Evolutionary conservation across 35 echinoderm and acorn worm species (phyloP), one percentile per base, ranked within the genome.

Genomic region (Amphiura filiformis): DNA sequence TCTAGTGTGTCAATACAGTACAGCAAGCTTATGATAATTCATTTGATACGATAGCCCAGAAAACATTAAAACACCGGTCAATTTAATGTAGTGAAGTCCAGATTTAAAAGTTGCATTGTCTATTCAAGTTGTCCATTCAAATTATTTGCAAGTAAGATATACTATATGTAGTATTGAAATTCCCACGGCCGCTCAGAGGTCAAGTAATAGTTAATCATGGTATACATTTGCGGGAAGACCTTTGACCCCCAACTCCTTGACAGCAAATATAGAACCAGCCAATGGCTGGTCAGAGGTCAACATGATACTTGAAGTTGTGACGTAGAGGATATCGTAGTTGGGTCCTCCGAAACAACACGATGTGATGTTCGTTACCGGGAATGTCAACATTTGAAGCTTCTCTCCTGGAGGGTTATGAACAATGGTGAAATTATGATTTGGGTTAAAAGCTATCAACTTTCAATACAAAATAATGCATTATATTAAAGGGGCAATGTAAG

Each of bases 221-320:
- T 70, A 70, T 2, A 70, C 3, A 4, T 70, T 30, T 13, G 61
- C 61, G 35, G 82, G 47, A 35, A 84, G 64, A 23, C 95, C 95
- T 87, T 86, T 94, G n/a, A 97, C 92, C 56, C 95, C 95, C 42
- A 97, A 80, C 36, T 89, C 92, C 14, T 82, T 97, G 84, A 97
- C 91, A 37, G 76, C 87, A 49, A 97, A 97, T 13, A 97, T 17
- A 0, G 93, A 94, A 3, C 88, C 93, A 38, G 93, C 93, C 1
- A 81, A 79, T 23, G 89, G 88, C 33, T 94, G 49, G 31, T 77
- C 47, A 34, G 78, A 79, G 37, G 36, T 65, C 0, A 90, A 23
- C 15, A 39, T 37, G 17, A 70, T 35, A 36, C 75, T 81, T 37
- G 88, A 65, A 30, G 37, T 56, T 31, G 93, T 94, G 18, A 94